Evolutionary conservation across 2,888 invertebrate species (phyloP), one percentile per base, ranked within the genome.

Genomic region (Pammene fasciana): DNA sequence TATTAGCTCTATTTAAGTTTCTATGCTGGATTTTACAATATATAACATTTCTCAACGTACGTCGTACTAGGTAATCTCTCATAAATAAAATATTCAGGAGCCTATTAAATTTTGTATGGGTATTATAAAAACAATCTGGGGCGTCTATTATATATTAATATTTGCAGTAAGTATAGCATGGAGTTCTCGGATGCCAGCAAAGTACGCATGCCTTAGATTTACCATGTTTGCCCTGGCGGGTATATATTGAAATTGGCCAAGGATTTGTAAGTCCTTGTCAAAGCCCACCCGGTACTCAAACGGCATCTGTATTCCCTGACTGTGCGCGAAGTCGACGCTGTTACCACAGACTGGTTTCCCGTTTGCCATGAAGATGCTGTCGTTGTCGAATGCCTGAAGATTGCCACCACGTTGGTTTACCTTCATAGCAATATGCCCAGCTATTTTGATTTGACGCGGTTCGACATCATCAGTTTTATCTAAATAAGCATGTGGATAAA

Each of bases 401-500:
- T 77, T 77, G 6, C 82, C 82, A 0, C 84, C 77, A 72, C 86
- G 83, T 55, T 85, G 84, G 73, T 92, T 92, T 6, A 92, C 82
- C 75, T 82, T 87, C 1, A 71, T 46, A 5, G 84, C 77, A 0
- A 91, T 80, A 18, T 83, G 79, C 1, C 73, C 81, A 0, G 90
- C 88, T 13, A 82, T 78, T 71, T 72, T 80, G 11, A 67, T 73
- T 2, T 84, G 56, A 8, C 74, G 50, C 0, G 72, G 74, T 1
- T 65, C 65, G 1, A 76, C 75, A 0, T 70, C 55, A 1, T 77
- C 64, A 0, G 52, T 65, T 1, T 61, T 68, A 70, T 80, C 75
- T 0, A 88, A 86, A 74, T 90, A 94, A 8, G 94, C 95, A 89
- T 94, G 94, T 0, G 96, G 96, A 78, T 95, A 95, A 13, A 94